phyloP scores from a whole-genome alignment of 2,113 vertebrate genomes.

The Sciurus niger region DNA sequence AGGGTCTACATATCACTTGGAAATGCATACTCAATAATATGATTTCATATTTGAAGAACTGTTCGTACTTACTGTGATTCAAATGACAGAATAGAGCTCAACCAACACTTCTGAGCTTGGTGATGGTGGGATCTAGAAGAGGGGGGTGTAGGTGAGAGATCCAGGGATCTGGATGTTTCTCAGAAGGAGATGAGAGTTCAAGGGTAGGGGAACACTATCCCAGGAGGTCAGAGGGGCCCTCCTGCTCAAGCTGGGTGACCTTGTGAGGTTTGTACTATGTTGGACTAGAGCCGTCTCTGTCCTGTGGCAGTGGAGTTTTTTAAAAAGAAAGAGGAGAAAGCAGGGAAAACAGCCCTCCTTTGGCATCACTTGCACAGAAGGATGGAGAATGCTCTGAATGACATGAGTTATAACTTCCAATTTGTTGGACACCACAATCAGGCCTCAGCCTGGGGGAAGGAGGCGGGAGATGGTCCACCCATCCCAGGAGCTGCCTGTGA shows the following conservation, averaged over 20 bases:
- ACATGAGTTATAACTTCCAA: constrained; percentile 89
- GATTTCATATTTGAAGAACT: constrained; percentile 45
- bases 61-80: constrained; percentile 48
- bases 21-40: constrained; percentile 37
- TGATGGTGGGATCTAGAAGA: background rate
- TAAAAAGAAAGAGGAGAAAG: constrained; percentile 33
- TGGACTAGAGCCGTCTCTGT: background rate
- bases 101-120: background rate
- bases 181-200: background rate
- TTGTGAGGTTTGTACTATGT: background rate
- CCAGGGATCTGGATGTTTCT: background rate
- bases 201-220: background rate
- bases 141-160: background rate
- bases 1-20: background rate
- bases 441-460: constrained; percentile 85
- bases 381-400: constrained; percentile 56
- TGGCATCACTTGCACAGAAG: constrained; percentile 69
- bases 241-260: background rate
- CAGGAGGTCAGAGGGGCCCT: background rate
- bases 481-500: constrained; percentile 83
- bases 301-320: background rate
- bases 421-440: constrained; percentile 91
- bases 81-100: background rate
- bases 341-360: background rate
- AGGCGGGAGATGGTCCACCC: constrained; percentile 58